phyloP scores from a whole-genome alignment of 2,797 vertebrate species.

The Bovichtus diacanthus region DNA sequence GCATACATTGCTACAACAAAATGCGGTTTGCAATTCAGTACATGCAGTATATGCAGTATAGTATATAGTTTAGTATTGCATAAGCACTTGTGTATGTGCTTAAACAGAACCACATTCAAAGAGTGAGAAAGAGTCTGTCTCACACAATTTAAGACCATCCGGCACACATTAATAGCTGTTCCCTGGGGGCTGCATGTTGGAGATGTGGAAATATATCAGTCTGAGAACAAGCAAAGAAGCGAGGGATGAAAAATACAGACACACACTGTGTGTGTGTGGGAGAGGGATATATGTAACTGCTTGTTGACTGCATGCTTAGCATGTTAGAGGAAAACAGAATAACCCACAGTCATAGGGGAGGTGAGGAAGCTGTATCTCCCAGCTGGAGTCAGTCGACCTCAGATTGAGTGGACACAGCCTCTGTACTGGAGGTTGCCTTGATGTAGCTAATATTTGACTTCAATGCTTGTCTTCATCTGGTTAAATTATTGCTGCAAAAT shows the following conservation, averaged over 20 bases:
- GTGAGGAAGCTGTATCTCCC: not conserved
- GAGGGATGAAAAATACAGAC: slow-evolving; percentile 21
- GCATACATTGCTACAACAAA: not conserved
- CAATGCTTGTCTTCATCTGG: not conserved
- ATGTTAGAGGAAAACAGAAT: not conserved
- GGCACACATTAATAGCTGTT: slow-evolving; percentile 36
- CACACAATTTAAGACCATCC: slow-evolving; percentile 20
- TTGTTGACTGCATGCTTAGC: not conserved
- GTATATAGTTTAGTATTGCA: too few species aligned
- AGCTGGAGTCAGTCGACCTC: not conserved
- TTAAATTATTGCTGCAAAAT: not conserved
- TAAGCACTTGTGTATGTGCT: not conserved
- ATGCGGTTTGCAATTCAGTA: not conserved
- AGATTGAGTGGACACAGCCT: not conserved
- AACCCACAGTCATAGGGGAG: not conserved
- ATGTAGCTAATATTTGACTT: not conserved
- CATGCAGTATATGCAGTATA: too few species aligned
- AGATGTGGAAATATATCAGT: slow-evolving; percentile 29
- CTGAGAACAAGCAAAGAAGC: slow-evolving; percentile 26
- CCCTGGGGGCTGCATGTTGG: slow-evolving; percentile 27
- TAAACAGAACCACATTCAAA: slow-evolving; percentile 5
- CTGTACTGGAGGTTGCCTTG: not conserved
- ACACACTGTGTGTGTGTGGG: too few species aligned
- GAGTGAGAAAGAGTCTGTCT: slow-evolving; percentile 14
- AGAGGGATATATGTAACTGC: not conserved